Conservation (phyloP, 2,113 vertebrate genomes). For the Physeter macrocephalus region DNA sequence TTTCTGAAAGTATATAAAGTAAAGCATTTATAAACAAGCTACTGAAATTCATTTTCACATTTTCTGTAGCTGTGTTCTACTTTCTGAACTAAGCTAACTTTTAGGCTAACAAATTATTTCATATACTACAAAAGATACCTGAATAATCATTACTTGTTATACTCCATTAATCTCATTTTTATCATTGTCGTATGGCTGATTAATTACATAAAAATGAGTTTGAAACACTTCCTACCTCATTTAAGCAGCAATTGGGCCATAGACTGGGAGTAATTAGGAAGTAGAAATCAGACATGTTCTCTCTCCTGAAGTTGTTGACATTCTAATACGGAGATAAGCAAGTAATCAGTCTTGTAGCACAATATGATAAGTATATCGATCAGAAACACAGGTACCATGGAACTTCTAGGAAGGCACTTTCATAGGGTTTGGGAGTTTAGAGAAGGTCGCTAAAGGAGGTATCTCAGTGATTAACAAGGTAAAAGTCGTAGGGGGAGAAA, state of each 20-base stretch:
- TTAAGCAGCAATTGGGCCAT: neutral
- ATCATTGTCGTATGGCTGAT: neutral
- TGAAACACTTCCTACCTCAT: neutral
- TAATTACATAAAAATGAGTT: neutral
- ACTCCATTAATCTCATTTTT: neutral
- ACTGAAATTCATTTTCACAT: neutral
- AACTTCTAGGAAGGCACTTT: neutral
- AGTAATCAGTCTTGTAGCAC: neutral
- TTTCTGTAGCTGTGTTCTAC: neutral
- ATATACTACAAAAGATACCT: neutral
- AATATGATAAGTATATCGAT: neutral
- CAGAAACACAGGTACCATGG: neutral
- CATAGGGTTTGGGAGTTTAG: neutral
- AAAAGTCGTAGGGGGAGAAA: neutral
- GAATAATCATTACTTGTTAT: neutral
- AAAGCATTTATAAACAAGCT: neutral
- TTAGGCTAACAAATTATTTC: neutral
- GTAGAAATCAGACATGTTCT: neutral
- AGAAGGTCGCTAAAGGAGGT: neutral
- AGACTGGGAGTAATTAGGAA: neutral
- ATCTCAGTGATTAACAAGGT: neutral
- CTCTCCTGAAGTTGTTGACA: neutral
- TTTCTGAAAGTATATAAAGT: neutral
- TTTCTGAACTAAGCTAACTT: neutral
- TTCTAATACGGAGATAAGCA: neutral